These are phyloP conservation scores for Polyboroides typus DNA, from an alignment of 2,797 vertebrate species.

Conservation along the genomic window DNA sequence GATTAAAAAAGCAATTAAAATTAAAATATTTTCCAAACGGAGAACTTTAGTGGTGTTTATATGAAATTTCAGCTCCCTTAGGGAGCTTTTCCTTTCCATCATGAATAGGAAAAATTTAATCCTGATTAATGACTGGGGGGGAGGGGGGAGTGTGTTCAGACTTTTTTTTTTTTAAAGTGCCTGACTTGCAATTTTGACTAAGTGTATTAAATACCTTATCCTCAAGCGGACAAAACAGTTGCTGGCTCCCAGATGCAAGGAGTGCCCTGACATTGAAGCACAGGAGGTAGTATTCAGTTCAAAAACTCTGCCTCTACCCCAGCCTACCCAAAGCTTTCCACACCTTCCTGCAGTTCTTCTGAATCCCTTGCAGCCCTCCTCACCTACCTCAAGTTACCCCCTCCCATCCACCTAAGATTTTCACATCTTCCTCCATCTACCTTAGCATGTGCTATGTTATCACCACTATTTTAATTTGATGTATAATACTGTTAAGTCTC, in stretches of 20 bases:
- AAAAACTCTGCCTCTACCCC: background rate
- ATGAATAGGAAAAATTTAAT: too few relatives aligned
- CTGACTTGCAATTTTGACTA: background rate
- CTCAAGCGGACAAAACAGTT: background rate
- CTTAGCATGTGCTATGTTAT: background rate
- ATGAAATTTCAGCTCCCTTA: too few relatives aligned
- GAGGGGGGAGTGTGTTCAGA: rapidly evolving
- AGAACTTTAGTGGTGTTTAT: too few relatives aligned
- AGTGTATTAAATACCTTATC: background rate
- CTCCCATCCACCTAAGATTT: background rate
- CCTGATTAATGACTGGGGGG: background rate
- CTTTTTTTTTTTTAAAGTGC: background rate
- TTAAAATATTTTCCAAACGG: too few relatives aligned
- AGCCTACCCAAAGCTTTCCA: background rate
- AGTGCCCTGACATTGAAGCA: background rate
- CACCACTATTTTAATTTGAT: background rate
- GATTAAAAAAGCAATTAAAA: background rate
- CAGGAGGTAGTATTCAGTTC: background rate
- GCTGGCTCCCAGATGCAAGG: background rate
- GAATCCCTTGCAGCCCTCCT: background rate
- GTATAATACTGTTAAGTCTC: background rate
- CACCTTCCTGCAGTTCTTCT: background rate
- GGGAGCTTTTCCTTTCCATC: too few relatives aligned
- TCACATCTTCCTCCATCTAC: background rate
- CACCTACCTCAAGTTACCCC: background rate